Evolutionary conservation across 2,113 vertebrate genomes (phyloP), one percentile per base, ranked within the genome.

Genomic region (Gymnorhina tibicen): DNA sequence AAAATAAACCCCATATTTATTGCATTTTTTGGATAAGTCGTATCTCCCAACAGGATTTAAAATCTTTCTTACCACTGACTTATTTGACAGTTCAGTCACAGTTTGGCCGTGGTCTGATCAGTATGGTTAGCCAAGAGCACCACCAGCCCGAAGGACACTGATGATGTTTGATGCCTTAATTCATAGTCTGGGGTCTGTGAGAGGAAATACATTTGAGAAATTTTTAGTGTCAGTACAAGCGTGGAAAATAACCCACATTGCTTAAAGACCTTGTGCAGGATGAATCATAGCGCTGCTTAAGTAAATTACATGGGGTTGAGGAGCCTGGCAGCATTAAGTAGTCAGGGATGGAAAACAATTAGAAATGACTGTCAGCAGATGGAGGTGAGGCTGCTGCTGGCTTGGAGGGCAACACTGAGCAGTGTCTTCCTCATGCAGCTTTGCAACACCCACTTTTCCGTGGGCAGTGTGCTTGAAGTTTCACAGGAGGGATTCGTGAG

Each of bases 101-200:
- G 62, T 92, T 95, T 85, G 84, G 55, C 73, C 50, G 49, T 3
- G 7, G 15, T 58, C 68, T 85, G 76, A 73, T 92, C 49, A 53
- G 28, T 59, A 72, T 26, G 55, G 50, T 69, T 95, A 73, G 80
- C 83, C 49, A 92, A 92, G 47, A 93, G 44, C 66, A 91, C 52
- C 83, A 85, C 83, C 77, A 91, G 80, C 42, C 88, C 83, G 88
- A 47, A 95, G 80, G 80, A 89, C 44, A 35, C 22, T 68, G 46
- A 44, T 92, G 77, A 66, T 92, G 90, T 67, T 68, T 86, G 70
- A 89, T 96, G 58, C 77, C 77, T 90, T 95, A 87, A 85, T 79
- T 87, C 95, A 85, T 47, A 85, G 46, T 93, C 52, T 73, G 70
- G 39, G 39, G 58, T 66, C 79, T 94, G 69, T 55, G 55, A 93